Evolutionary conservation across 2,888 invertebrate species (phyloP), one percentile per base, ranked within the genome.

Genomic region (Gastrophysa polygoni): DNA sequence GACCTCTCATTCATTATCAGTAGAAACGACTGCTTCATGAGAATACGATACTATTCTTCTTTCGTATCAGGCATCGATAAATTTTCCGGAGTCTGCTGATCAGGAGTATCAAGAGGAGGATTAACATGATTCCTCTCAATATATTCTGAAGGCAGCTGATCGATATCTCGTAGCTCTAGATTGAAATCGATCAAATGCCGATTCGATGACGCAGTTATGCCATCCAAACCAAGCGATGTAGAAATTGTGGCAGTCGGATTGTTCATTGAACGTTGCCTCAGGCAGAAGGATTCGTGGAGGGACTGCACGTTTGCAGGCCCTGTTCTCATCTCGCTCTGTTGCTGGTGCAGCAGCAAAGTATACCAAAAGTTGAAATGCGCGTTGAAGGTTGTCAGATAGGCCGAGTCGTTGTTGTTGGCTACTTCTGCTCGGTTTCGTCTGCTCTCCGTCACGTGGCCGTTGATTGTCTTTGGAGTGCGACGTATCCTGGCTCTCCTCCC

Each of bases 111-210:
- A 16, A 49, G 46, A 17, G 59, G n/a, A 14, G 29, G 56, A 16
- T 50, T 46, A 54, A 52, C 47, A 14, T 3, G 7, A 24, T 20
- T 59, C 71, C 69, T 71, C 71, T 72, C n/a, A 47, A 83, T 83
- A 56, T 87, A 86, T 80, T 88, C 89, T 52, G 87, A 89, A 32
- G 90, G 80, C 67, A 89, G 89, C 16, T 89, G 89, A 74, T 89
- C 89, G 4, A 90, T 84, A 83, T 68, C 29, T 49, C n/a, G n/a
- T n/a, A n/a, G 58, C 43, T 48, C 60, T 47, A 60, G 57, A 10
- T 57, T 64, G 32, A 46, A 57, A 32, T 66, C 68, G 18, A 90
- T 89, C 79, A 91, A 91, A 81, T 91, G 91, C 86, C 90, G 91
- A 75, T 90, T 88, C 89, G 89, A 89, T 71, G 91, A 87, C 1